A percentile compares a stretch with the other conserved stretches of the same genome.
Evolutionary conservation across 2,797 vertebrate genomes (phyloP).

Genomic region (Scomberomorus guttatus): DNA sequence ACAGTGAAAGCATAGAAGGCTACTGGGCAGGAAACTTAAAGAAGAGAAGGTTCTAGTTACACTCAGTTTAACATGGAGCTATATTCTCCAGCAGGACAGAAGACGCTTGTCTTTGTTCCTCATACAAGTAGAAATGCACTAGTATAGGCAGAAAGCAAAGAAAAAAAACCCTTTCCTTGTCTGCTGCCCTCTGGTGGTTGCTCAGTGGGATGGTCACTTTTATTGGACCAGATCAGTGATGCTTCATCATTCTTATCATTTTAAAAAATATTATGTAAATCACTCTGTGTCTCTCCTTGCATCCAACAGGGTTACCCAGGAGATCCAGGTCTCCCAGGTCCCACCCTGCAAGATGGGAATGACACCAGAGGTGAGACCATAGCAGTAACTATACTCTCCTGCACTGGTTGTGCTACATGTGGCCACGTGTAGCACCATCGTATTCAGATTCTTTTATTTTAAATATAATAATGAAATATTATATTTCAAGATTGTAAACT

Average conservation of each 20-base stretch:
- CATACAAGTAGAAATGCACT: background rate
- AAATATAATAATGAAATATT: background rate
- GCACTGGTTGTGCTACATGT: background rate
- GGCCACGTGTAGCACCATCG: background rate
- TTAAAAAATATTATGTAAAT: background rate
- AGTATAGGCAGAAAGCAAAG: background rate
- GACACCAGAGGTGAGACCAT: constrained; percentile 65
- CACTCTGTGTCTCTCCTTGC: background rate
- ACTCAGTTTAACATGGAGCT: background rate
- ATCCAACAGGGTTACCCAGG: constrained; percentile 73
- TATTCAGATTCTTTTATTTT: background rate
- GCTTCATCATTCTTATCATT: background rate
- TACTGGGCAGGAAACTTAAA: too few relatives aligned
- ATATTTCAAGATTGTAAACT: too few relatives aligned
- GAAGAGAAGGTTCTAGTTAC: too few relatives aligned
- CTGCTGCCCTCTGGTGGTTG: constrained; percentile 40
- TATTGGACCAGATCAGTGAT: background rate
- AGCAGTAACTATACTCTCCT: background rate
- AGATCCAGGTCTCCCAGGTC: constrained; percentile 67
- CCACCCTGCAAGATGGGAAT: constrained; percentile 2
- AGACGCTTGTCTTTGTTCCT: background rate
- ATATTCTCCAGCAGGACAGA: background rate
- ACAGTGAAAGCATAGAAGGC: too few relatives aligned
- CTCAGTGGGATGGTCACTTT: background rate
- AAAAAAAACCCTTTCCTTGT: background rate